Evolutionary conservation across 2,113 vertebrate species (phyloP), one percentile per base, ranked within the genome.

Genomic region (Osmerus eperlanus): DNA sequence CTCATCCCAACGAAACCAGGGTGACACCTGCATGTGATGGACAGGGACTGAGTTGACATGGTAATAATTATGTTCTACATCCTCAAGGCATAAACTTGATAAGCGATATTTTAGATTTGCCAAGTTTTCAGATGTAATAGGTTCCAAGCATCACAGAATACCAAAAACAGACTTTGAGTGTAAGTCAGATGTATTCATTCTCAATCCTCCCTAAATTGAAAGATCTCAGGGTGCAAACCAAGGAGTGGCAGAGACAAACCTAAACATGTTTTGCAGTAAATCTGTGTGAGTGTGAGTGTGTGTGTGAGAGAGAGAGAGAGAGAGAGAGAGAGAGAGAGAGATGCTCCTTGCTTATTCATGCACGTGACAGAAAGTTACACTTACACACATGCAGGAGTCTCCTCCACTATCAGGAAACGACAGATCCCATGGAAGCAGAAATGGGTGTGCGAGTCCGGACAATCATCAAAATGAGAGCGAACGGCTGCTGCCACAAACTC

Each of bases 391-490:
- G 94, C 92, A 32, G 94, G 93, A 1, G 91, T 91, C 54, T 94
- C 93, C 67, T 96, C 95, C 76, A 94, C 83, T 28, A 95, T 93
- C 84, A 97, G 80, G 88, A 94, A 97, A 79, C 94, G 93, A 76
- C 95, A 97, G 6, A 93, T 94, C 56, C 95, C 95, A 18, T 97
- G 94, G 82, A 97, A 94, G 84, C 95, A 97, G 88, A 94, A 96
- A 54, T 94, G 90, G 12, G 73, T 92, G 76, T 97, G 95, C 9
- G 93, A 90, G 78, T 94, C 94, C 0, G 95, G 94, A 74, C 95
- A 97, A 56, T 94, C 93, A 28, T 92, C 91, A 61, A 96, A 97
- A 72, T 96, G 94, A 65, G 93, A 94, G n/a, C 92, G 86, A 67
- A 95, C 94, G 4, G 95, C 95, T 0, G 93, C 95, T 0, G 93